Base-by-base conservation (phyloP, 2,113 vertebrate species). In the Rhizomys pruinosus region DNA sequence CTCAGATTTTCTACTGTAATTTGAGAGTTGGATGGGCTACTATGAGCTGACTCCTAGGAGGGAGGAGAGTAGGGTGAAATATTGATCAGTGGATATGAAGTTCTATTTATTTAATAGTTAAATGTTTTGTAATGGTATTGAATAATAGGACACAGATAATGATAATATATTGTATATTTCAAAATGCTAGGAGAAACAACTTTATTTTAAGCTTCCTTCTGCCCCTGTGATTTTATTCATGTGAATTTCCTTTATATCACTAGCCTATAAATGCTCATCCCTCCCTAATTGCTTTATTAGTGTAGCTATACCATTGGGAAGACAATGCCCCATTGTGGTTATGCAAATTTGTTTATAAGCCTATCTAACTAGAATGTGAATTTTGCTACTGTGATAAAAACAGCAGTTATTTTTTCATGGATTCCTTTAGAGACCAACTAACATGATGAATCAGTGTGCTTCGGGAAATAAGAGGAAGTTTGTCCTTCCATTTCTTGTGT, bases 301-400 rank as follows among this genome's bases (percentile, higher is more conserved):
- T 92, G 72, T 72, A 86, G 57, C 34, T 78, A 37, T 19, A 23
- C 85, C 66, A 79, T 17, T 15, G 82, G 73, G 91, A 86, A 86
- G 57, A 71, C 69, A 0, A 32, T 69, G 68, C 39, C 44, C 91
- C 73, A 61, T 12, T 39, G 69, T 79, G 42, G 63, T 90, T 94
- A 69, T 20, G 86, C 13, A 86, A 78, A 94, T 95, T 90, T 96
- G 84, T 69, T 68, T 91, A 71, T 44, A 87, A 89, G 15, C 12
- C 44, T 90, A 2, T 42, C 87, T 22, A 95, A 92, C 94, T 82
- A 17, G 95, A 95, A 96, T 92, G 13, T 82, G 96, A 96, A 89
- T 92, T 44, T 92, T 96, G 34, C 2, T 84, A 39, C 22, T 80
- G 2, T 76, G 76, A 73, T 84, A 52, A 78, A 94, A 97, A 93